A percentile compares a stretch with the other conserved stretches of the same genome.
These are phyloP conservation scores for Lithophane ornitopus DNA, from an alignment of 2,888 invertebrate species.

Conservation along the genomic window DNA sequence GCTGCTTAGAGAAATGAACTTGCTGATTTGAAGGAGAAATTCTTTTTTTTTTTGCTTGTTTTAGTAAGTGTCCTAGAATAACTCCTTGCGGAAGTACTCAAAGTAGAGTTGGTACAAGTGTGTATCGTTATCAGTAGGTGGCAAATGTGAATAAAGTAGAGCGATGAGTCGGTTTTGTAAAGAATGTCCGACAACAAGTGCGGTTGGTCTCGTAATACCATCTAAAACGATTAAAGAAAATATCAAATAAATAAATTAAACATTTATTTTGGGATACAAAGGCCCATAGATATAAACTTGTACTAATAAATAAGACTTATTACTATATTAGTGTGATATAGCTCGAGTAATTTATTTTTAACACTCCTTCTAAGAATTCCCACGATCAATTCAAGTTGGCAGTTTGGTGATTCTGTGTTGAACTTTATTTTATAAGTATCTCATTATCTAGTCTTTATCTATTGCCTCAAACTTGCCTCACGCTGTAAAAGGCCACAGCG, in stretches of 20 bases:
- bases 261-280: not conserved
- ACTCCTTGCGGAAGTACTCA: not conserved
- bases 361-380: conserved; percentile 15
- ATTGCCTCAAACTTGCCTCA: conserved; percentile 44
- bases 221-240: not conserved
- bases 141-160: not conserved
- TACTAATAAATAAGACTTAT: not conserved
- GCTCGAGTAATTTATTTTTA: not conserved
- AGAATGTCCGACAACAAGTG: not conserved
- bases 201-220: not conserved
- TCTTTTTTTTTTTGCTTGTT: not conserved
- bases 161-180: not conserved
- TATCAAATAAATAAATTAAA: not conserved
- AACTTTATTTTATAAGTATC: conserved; percentile 54
- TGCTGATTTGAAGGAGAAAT: conserved; percentile 26
- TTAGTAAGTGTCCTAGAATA: not conserved
- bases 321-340: not conserved
- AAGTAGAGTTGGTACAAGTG: not conserved
- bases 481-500: conserved; percentile 41
- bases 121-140: not conserved
- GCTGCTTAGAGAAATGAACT: conserved; percentile 45
- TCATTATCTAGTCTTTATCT: conserved; percentile 47
- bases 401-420: conserved; percentile 9
- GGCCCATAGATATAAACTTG: not conserved
- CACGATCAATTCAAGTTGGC: conserved; percentile 22